Percentiles rank a stretch among this genome's conserved stretches.
Evolutionary conservation across 2,113 vertebrate species (phyloP).

Genomic region (Sapayoa aenigma): DNA sequence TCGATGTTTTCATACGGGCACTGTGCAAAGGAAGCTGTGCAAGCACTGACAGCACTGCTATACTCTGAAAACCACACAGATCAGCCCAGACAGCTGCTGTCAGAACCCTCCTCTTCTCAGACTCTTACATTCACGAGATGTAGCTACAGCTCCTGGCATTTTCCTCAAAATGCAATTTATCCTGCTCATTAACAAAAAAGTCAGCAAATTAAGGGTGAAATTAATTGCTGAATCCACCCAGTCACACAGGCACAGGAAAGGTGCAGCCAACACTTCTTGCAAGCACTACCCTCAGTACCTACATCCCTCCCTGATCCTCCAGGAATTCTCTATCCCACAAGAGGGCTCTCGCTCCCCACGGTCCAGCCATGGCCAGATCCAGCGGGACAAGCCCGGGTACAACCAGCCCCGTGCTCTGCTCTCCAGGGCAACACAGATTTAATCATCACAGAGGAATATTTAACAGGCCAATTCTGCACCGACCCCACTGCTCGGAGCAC

Average conservation of each 20-base stretch:
- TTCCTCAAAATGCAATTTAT: background rate
- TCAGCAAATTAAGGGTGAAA: background rate
- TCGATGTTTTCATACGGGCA: background rate
- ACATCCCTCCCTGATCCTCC: background rate
- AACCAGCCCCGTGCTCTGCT: background rate
- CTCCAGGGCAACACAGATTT: fast-evolving
- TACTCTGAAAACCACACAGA: background rate
- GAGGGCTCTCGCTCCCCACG: constrained; percentile 29
- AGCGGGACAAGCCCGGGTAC: background rate
- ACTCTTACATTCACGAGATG: background rate
- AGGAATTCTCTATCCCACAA: background rate
- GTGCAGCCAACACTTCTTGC: fast-evolving
- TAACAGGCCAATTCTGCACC: fast-evolving
- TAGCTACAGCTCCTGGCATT: background rate
- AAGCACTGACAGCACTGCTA: background rate
- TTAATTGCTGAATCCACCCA: fast-evolving
- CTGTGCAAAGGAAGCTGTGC: background rate
- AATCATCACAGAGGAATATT: too few species aligned
- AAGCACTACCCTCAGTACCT: background rate
- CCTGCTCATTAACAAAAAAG: background rate
- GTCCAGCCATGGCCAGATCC: background rate
- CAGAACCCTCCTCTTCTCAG: background rate
- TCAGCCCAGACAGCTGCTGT: background rate
- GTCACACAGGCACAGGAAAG: background rate
- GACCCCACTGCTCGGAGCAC: background rate